Percentiles rank a stretch among this genome's conserved stretches.
These are phyloP conservation scores for Xanthostigma xanthostigma DNA, from an alignment of 2,888 invertebrate genomes.

Conservation along the genomic window DNA sequence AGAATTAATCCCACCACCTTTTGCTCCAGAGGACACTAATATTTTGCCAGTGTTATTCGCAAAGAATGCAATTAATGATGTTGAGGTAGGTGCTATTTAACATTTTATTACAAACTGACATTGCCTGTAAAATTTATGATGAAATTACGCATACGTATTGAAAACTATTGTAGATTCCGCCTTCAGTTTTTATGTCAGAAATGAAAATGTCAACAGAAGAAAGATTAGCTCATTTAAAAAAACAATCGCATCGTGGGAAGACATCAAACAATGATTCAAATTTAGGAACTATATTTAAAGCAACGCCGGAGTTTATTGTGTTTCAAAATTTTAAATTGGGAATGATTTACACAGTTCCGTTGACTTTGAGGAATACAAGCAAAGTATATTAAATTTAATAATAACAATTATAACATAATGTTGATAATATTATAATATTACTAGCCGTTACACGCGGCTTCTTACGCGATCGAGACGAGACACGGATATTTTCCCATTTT, in stretches of 20 bases:
- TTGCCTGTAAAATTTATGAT: too few relatives aligned
- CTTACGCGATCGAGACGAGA: too few relatives aligned
- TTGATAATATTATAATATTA: too few relatives aligned
- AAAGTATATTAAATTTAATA: slow-evolving; percentile 28
- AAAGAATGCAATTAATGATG: neutral
- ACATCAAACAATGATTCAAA: slow-evolving; percentile 5
- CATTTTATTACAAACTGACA: too few relatives aligned
- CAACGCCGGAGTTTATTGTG: slow-evolving; percentile 35
- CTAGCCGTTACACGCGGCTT: too few relatives aligned
- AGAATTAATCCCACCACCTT: too few relatives aligned
- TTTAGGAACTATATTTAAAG: slow-evolving; percentile 12
- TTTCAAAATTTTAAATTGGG: slow-evolving; percentile 45
- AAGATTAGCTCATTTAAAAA: slow-evolving; percentile 19
- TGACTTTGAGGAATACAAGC: slow-evolving; percentile 40
- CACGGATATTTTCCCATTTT: too few relatives aligned
- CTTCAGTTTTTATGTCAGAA: slow-evolving; percentile 22
- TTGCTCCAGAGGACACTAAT: too few relatives aligned
- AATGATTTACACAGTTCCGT: slow-evolving; percentile 31
- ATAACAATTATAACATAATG: slow-evolving; percentile 2
- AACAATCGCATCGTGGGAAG: slow-evolving; percentile 12
- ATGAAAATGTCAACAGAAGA: slow-evolving; percentile 23
- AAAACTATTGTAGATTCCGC: slow-evolving; percentile 18
- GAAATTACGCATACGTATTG: too few relatives aligned
- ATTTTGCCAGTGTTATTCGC: neutral
- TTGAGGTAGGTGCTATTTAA: too few relatives aligned